Base-by-base conservation (phyloP, 2,888 invertebrate genomes). In the Lamellibrachia satsuma region DNA sequence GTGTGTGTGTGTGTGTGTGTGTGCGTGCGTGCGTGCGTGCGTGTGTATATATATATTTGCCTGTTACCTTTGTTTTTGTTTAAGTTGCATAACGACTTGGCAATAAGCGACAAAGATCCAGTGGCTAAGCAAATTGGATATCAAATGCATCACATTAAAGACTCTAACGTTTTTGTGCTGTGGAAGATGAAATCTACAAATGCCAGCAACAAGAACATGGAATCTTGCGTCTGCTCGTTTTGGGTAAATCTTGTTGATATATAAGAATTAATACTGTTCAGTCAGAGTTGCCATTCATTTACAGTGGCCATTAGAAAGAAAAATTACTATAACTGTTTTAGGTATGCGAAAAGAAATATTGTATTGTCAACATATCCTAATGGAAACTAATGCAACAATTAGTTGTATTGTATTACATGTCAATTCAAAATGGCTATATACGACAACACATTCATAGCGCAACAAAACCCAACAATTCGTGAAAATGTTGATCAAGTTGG, bases 151-250 rank as follows among this genome's bases (percentile, higher is more conserved):
- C 75, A 75, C 75, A n/a, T 75, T 75, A 22, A 75, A 75, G 22
- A 75, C 75, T 75, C 75, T 11, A 75, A 75, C 75, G 2, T 75
- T 6, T 75, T 22, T 75, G 75, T 75, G 75, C 75, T 75, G 75
- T 75, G 75, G 75, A 22, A 22, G 22, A 22, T n/a, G 75, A 75
- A 22, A 75, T 22, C 75, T 75, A 22, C 11, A 75, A 75, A 75
- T 22, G 75, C 22, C 22, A 75, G 75, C 75, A 22, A 75, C 75
- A 6, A 75, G 75, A 75, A 75, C n/a, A 75, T 22, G 75, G 15
- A 75, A 75, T 22, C 75, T 75, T 75, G 75, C 22, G 75, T 75
- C n/a, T 75, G 75, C 75, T 75, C 75, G 75, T 75, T 75, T 75
- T 75, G 75, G 75, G 75, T 75, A 75, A 75, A 22, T 75, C 6